Evolutionary conservation across 1,140 invertebrate genomes (phyloP), one percentile per base, ranked within the genome.

Genomic region (Leptinotarsa undecemlineata): DNA sequence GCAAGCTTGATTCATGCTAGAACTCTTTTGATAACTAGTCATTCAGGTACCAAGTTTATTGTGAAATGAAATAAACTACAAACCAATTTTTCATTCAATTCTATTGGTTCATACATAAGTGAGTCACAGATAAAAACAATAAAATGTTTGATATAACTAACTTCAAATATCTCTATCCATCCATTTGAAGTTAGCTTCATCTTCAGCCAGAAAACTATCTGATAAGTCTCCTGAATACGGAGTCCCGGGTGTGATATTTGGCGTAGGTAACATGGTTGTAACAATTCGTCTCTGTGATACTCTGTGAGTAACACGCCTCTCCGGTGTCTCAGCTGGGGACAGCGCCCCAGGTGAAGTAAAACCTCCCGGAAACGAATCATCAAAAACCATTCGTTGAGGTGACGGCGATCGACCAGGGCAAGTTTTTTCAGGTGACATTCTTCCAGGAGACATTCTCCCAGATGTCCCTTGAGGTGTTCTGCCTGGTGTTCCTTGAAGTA

Each of bases 171-270:
- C 13, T 67, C 26, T 33, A 42, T 67, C 64, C 64, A 67, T 67
- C 64, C 64, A 67, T 67, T 23, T 67, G 64, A 67, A 67, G 21
- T 67, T 23, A 42, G 64, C 17, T 19, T 67, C 64, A n/a, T 67
- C 64, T 23, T 21, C 64, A 19, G 15, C 13, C 19, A 67, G 14
- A 26, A 33, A 23, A 23, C 64, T 67, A 26, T 67, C 64, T 17
- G 26, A 67, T 6, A 23, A n/a, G 5, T 67, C 23, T 23, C 23
- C 19, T 1, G 19, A 19, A 26, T 42, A n/a, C 3, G 42, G 42
- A 23, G 64, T 21, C 15, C 26, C 64, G 8, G 42, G 42, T 13
- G 64, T 23, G 13, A 67, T 26, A 33, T 23, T 67, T 26, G 64
- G 64, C 3, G 23, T 23, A 21, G 64, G 64, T 26, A 42, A 23